Conservation (phyloP, 2,113 vertebrate species). For the Edolisoma coerulescens region DNA sequence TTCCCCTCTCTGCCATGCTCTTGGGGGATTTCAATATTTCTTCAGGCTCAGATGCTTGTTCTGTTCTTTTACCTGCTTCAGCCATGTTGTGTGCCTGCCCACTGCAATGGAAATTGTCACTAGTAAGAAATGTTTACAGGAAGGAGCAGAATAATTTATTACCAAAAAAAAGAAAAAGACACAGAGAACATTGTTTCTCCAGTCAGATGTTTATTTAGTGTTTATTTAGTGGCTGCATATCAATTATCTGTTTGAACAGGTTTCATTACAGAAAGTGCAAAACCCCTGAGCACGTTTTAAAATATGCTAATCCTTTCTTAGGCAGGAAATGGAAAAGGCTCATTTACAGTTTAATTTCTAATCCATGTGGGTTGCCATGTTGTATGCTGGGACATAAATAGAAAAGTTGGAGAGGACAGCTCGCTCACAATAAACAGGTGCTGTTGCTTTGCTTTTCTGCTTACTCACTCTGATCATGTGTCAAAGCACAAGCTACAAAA, state of each 20-base stretch:
- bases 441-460: slow-evolving; percentile 10
- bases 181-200: not conserved
- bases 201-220: slow-evolving; percentile 45
- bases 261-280: slow-evolving; percentile 61
- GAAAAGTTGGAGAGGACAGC: slow-evolving; percentile 34
- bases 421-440: slow-evolving; percentile 21
- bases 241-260: slow-evolving; percentile 61
- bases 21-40: not conserved
- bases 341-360: slow-evolving; percentile 68
- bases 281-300: slow-evolving; percentile 29
- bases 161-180: not conserved
- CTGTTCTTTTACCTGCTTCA: not conserved
- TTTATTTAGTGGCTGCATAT: slow-evolving; percentile 47
- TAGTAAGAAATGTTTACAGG: not conserved
- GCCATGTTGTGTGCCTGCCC: not conserved
- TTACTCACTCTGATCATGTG: slow-evolving; percentile 1
- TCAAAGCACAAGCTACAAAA: not conserved
- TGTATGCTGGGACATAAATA: slow-evolving; percentile 46
- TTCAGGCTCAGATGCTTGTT: not conserved
- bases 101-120: not conserved
- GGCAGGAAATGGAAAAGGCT: slow-evolving; percentile 28
- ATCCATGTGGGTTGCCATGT: slow-evolving; percentile 49
- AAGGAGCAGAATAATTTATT: not conserved
- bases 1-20: not conserved
- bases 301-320: slow-evolving; percentile 58